phyloP scores from a whole-genome alignment of 2,797 vertebrate genomes.

The Aeoliscus strigatus region DNA sequence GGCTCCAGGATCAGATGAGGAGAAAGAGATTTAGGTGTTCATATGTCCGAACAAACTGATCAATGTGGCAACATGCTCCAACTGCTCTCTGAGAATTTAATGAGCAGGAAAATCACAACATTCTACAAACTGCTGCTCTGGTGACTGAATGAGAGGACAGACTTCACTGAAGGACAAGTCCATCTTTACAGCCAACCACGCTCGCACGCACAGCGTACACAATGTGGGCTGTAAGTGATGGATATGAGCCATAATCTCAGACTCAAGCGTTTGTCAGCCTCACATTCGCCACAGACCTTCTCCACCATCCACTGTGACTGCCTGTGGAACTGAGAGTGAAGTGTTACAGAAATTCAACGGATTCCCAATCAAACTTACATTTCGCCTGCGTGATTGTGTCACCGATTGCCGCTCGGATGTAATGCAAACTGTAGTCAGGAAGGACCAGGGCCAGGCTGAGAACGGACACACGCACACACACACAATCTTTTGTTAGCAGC shows the following conservation, averaged over 20 bases:
- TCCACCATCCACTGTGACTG: conserved; percentile 11
- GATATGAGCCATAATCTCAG: conserved; percentile 34
- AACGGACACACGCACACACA: conserved; percentile 27
- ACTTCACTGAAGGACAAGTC: too few relatives aligned
- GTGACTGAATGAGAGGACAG: too few relatives aligned
- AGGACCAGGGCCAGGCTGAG: conserved; percentile 92
- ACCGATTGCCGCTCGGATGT: conserved; percentile 88
- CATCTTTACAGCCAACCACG: too few relatives aligned
- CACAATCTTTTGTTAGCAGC: neutral
- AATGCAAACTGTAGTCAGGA: conserved; percentile 91
- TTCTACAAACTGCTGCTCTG: too few relatives aligned
- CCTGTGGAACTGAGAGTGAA: conserved; percentile 13
- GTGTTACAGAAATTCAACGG: neutral
- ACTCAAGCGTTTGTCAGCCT: conserved; percentile 11
- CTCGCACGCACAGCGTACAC: too few relatives aligned
- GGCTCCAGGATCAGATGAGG: too few relatives aligned
- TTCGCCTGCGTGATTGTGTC: conserved; percentile 90
- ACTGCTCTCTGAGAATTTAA: too few relatives aligned
- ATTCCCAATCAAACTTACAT: conserved; percentile 81
- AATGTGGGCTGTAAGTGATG: conserved; percentile 29
- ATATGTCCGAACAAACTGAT: too few relatives aligned
- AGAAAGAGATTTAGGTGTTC: too few relatives aligned
- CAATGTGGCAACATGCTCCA: too few relatives aligned
- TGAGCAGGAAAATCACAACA: too few relatives aligned
- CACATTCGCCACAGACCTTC: conserved; percentile 22